phyloP scores from a whole-genome alignment of 2,113 vertebrate genomes.

The Hydropotes inermis region DNA sequence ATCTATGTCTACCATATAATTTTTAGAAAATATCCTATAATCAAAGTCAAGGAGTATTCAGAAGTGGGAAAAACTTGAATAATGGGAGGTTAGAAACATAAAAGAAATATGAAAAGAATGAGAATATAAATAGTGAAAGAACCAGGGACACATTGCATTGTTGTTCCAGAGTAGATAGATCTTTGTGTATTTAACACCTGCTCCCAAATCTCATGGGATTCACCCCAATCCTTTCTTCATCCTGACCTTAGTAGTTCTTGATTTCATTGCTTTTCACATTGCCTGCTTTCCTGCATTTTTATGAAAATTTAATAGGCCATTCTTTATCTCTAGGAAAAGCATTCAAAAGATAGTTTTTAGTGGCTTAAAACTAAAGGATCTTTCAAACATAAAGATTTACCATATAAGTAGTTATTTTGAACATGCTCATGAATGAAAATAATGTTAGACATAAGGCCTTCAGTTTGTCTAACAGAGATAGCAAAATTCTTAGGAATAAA shows the following conservation, averaged over 20 bases:
- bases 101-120: slow-evolving; percentile 26
- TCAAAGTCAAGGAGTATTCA: slow-evolving; percentile 48
- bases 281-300: background rate
- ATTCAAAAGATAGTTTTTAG: background rate
- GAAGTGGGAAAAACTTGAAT: slow-evolving; percentile 5
- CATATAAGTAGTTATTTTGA: background rate
- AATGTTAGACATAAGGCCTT: background rate
- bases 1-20: slow-evolving; percentile 35
- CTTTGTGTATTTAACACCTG: background rate
- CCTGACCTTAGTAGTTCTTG: background rate
- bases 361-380: background rate
- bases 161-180: background rate
- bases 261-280: background rate
- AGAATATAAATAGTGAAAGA: background rate
- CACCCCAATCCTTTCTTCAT: background rate
- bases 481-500: background rate
- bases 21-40: slow-evolving; percentile 60
- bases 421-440: background rate
- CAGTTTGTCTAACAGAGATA: background rate
- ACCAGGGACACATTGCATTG: background rate
- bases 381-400: background rate
- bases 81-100: background rate
- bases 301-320: background rate
- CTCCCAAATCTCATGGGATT: background rate
- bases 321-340: background rate